Percentiles rank a stretch among this genome's conserved stretches.
Evolutionary conservation across 2,888 invertebrate genomes (phyloP).

Genomic region (Sphaerophoria taeniata): DNA sequence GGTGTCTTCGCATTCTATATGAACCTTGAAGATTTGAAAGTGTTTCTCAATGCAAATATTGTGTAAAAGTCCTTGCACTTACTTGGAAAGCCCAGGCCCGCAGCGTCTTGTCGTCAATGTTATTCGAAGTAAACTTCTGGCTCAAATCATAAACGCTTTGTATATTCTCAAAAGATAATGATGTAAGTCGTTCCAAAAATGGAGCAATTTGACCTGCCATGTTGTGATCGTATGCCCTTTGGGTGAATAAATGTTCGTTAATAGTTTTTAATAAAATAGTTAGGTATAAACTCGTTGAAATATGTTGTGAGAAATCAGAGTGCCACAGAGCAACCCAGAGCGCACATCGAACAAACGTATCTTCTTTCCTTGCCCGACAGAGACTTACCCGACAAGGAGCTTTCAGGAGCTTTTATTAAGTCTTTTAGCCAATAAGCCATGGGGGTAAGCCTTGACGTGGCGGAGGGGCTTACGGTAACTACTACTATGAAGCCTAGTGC

Average conservation of each 20-base stretch:
- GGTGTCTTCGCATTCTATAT: constrained; percentile 85
- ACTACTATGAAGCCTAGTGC: no score
- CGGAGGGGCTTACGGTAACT: no score
- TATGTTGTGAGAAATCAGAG: no score
- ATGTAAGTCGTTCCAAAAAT: constrained; percentile 82
- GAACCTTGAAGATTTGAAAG: constrained; percentile 75
- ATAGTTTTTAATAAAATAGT: constrained; percentile 2
- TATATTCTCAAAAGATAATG: constrained; percentile 82
- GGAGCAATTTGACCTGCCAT: constrained; percentile 77
- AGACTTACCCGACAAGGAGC: no score
- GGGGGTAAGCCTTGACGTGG: no score
- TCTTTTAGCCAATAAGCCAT: no score
- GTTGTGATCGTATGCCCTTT: constrained; percentile 78
- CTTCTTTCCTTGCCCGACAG: no score
- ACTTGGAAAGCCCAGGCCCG: constrained; percentile 80
- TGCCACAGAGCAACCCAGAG: no score
- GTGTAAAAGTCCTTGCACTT: not conserved
- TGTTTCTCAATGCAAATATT: no score
- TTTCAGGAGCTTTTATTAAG: no score
- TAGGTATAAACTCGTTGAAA: no score
- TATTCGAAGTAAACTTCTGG: constrained; percentile 75
- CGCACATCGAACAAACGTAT: no score
- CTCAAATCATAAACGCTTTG: constrained; percentile 77
- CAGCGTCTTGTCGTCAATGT: constrained; percentile 77
- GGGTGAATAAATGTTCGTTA: not conserved